These are phyloP conservation scores for Cyprinella venusta DNA, from an alignment of 2,797 vertebrate genomes.

Conservation along the genomic window DNA sequence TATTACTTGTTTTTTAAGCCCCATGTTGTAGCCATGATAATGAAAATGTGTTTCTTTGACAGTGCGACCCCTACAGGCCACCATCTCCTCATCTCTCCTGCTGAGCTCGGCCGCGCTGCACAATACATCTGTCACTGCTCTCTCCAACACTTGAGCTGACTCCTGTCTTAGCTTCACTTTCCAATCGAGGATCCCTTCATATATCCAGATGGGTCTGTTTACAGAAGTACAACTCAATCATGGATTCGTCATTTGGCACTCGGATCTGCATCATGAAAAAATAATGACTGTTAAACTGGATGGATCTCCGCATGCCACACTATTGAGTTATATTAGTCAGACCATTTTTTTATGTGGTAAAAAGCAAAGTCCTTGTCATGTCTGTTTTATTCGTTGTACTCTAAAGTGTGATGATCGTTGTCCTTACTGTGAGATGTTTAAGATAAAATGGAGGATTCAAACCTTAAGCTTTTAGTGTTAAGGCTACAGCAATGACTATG, in stretches of 20 bases:
- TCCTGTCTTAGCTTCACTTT: background rate
- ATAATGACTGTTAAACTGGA: background rate
- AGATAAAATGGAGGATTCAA: background rate
- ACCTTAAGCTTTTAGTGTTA: background rate
- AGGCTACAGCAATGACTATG: no score
- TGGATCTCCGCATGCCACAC: background rate
- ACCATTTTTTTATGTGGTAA: background rate
- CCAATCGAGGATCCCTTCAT: background rate
- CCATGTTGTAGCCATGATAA: background rate
- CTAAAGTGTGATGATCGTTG: background rate
- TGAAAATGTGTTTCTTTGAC: background rate
- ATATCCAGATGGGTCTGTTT: background rate
- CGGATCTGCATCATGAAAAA: background rate
- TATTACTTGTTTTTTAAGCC: background rate
- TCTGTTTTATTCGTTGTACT: background rate
- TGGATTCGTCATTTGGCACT: background rate
- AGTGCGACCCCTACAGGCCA: slow-evolving; percentile 16
- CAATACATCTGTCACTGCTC: background rate
- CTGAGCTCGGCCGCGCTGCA: slow-evolving; percentile 49
- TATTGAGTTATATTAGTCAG: no score
- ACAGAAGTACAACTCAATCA: background rate
- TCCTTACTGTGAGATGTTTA: background rate
- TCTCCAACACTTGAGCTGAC: slow-evolving; percentile 39
- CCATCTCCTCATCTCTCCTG: slow-evolving; percentile 26
- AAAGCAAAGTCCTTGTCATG: background rate